phyloP scores from a whole-genome alignment of 2,888 invertebrate species.

The Ptychoptera albimana region DNA sequence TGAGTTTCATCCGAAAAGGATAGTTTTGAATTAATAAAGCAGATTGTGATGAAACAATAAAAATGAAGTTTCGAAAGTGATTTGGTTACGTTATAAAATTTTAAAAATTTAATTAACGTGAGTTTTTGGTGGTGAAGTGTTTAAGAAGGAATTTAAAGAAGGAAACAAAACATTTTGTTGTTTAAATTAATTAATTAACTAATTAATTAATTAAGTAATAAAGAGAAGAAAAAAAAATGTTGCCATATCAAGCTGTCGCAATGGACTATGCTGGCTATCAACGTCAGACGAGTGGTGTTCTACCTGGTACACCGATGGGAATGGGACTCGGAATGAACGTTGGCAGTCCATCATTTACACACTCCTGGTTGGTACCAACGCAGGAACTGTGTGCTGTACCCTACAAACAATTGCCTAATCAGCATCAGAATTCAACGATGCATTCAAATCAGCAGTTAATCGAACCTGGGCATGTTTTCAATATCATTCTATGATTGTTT shows the following conservation, averaged over 20 bases:
- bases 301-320: constrained; percentile 30
- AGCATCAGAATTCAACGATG: constrained; percentile 26
- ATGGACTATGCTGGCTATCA: constrained; percentile 67
- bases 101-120: too few species aligned
- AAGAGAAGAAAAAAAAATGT: constrained; percentile 34
- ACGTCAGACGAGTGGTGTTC: constrained; percentile 34
- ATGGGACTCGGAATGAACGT: constrained; percentile 38
- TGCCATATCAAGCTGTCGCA: constrained; percentile 77
- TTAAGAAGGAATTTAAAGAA: too few species aligned
- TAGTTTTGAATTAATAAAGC: too few species aligned
- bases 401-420: constrained; percentile 48
- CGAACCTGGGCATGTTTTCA: constrained; percentile 81
- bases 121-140: too few species aligned
- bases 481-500: too few species aligned
- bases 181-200: constrained; percentile 1
- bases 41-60: too few species aligned
- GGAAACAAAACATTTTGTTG: too few species aligned
- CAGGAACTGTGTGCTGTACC: constrained; percentile 84
- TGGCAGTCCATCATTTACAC: constrained; percentile 56
- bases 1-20: too few species aligned
- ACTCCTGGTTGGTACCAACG: constrained; percentile 89
- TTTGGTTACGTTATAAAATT: too few species aligned
- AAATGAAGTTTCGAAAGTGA: too few species aligned
- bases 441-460: constrained; percentile 32
- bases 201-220: neutral